Conservation (phyloP, 2,797 vertebrate species). For the Sandelia bainsii region DNA sequence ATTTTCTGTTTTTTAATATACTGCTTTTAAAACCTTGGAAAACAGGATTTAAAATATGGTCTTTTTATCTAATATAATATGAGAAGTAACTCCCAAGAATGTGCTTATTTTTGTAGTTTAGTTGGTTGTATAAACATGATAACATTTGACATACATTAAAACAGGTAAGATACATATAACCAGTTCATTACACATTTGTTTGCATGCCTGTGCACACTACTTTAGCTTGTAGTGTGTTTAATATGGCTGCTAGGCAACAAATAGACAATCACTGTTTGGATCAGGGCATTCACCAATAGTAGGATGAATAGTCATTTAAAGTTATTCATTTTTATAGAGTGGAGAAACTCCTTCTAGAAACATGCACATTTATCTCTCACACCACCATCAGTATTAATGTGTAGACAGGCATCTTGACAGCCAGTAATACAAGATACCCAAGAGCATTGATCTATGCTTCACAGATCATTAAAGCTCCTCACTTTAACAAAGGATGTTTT, state of each 20-base stretch:
- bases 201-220: not conserved
- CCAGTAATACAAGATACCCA: constrained; percentile 72
- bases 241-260: not conserved
- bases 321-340: not conserved
- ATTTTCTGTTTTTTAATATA: too few species aligned
- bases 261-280: too few species aligned
- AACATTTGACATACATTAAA: too few species aligned
- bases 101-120: too few species aligned
- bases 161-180: too few species aligned
- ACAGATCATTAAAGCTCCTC: constrained; percentile 70
- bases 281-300: too few species aligned
- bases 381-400: constrained; percentile 59
- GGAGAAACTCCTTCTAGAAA: not conserved
- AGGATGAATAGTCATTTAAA: not conserved
- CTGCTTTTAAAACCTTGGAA: too few species aligned
- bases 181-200: too few species aligned
- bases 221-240: not conserved
- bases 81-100: too few species aligned
- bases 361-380: not conserved
- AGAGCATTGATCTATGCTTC: constrained; percentile 71
- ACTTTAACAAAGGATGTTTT: constrained; percentile 53
- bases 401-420: constrained; percentile 70
- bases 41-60: too few species aligned
- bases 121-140: too few species aligned
- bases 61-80: too few species aligned